phyloP scores from a whole-genome alignment of 2,113 vertebrate species.

The Larimichthys polyactis region DNA sequence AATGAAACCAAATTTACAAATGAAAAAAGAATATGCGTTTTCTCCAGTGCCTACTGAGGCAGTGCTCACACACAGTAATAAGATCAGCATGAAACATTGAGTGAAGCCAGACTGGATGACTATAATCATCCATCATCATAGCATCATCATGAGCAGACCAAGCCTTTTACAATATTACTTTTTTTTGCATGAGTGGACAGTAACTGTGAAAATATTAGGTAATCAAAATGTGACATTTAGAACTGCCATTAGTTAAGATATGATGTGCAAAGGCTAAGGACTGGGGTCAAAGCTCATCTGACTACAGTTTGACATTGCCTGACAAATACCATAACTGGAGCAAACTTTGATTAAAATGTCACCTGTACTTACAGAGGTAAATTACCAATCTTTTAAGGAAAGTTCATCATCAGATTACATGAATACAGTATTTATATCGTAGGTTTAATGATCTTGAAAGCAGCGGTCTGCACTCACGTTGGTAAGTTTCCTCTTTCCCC shows the following conservation, averaged over 20 bases:
- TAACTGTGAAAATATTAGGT: not conserved
- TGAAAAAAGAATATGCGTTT: not conserved
- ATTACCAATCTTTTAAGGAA: not conserved
- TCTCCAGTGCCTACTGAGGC: not conserved
- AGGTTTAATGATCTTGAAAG: not conserved
- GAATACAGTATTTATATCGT: too few relatives aligned
- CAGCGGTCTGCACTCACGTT: constrained; percentile 84
- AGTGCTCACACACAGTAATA: not conserved
- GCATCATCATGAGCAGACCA: not conserved
- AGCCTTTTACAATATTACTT: not conserved
- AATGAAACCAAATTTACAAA: not conserved
- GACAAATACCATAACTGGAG: not conserved
- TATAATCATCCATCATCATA: not conserved
- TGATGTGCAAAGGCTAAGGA: too few relatives aligned
- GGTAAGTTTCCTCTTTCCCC: constrained; percentile 85
- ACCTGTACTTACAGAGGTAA: not conserved
- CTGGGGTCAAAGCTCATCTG: too few relatives aligned
- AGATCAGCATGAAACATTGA: constrained; percentile 22
- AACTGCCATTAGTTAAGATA: too few relatives aligned
- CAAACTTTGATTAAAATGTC: not conserved
- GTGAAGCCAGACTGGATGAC: not conserved
- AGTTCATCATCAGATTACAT: too few relatives aligned
- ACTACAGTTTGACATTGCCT: too few relatives aligned
- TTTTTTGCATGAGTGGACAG: not conserved
- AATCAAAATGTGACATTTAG: not conserved